Evolutionary conservation across 2,888 invertebrate genomes (phyloP), one percentile per base, ranked within the genome.

Genomic region (Trichogramma dendrolimi): DNA sequence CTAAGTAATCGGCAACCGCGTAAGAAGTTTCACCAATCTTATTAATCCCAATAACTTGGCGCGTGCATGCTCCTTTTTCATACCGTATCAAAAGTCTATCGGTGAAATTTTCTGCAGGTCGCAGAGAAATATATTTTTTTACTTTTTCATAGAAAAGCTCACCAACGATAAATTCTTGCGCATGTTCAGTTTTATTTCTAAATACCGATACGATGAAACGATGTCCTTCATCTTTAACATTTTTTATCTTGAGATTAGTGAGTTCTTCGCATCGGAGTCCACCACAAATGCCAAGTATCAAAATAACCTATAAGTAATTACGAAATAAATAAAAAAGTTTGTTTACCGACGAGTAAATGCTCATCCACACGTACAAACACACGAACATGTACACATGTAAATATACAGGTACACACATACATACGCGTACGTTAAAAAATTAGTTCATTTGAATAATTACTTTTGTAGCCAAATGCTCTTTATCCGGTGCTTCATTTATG

Each of bases 401-500:
- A n/a, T n/a, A n/a, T n/a, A n/a, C n/a, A n/a, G n/a, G n/a, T n/a
- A n/a, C n/a, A n/a, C n/a, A n/a, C n/a, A n/a, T n/a, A n/a, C n/a
- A n/a, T n/a, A n/a, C n/a, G n/a, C n/a, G n/a, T 53, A 40, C 11
- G 10, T 43, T 14, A 49, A 5, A 46, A 4, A 50, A 4, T 11
- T 14, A 4, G 11, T 4, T 5, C 44, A 40, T n/a, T 11, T 10
- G n/a, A 61, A 57, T 57, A 11, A 46, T 48, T 56, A 61, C 57
- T 53, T 61, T 61, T 8, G 5, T 14, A 46, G 48, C 52, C 42
- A 61, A 61, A 39, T 52, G 27, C n/a, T 43, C 44, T 38, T 27
- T n/a, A 50, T 69, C 64, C 58, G 65, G 27, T 61, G 68, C 66
- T 8, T 38, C 38, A 6, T 51, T 44, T 41, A 64, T 64, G 46